phyloP scores from a whole-genome alignment of 2,888 invertebrate genomes.

The Parelbella ahira region DNA sequence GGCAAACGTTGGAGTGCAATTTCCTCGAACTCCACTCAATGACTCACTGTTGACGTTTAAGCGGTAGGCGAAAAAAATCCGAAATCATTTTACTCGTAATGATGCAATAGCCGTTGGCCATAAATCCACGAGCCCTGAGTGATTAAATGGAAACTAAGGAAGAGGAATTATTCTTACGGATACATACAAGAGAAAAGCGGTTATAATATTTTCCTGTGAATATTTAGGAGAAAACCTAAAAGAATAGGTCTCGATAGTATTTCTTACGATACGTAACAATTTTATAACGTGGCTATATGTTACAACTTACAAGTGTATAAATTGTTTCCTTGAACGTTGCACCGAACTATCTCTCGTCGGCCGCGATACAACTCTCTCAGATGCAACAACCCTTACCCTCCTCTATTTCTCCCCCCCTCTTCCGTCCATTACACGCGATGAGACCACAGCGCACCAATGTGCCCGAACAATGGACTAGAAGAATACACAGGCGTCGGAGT shows the following conservation, averaged over 20 bases:
- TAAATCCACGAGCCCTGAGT: too few relatives aligned
- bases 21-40: conserved; percentile 32
- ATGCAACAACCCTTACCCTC: too few relatives aligned
- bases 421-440: conserved; percentile 34
- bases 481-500: conserved; percentile 20
- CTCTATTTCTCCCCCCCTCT: conserved; percentile 23
- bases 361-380: conserved; percentile 10
- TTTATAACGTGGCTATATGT: too few relatives aligned
- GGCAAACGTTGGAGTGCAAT: conserved; percentile 39
- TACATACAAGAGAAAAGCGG: too few relatives aligned
- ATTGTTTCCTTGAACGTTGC: neutral
- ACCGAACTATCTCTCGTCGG: conserved; percentile 1
- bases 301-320: too few relatives aligned
- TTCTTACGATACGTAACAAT: too few relatives aligned
- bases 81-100: neutral
- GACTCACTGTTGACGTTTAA: conserved; percentile 1
- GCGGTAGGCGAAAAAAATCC: neutral
- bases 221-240: too few relatives aligned
- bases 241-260: too few relatives aligned
- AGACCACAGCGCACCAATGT: conserved; percentile 15
- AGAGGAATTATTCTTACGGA: too few relatives aligned
- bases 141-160: too few relatives aligned
- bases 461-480: conserved; percentile 16
- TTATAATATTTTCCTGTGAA: too few relatives aligned
- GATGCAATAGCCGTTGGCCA: too few relatives aligned